A percentile compares a stretch with the other conserved stretches of the same genome.
These are phyloP conservation scores for Drosophila tsacasi DNA, from an alignment of 1,140 invertebrate species.

Conservation along the genomic window DNA sequence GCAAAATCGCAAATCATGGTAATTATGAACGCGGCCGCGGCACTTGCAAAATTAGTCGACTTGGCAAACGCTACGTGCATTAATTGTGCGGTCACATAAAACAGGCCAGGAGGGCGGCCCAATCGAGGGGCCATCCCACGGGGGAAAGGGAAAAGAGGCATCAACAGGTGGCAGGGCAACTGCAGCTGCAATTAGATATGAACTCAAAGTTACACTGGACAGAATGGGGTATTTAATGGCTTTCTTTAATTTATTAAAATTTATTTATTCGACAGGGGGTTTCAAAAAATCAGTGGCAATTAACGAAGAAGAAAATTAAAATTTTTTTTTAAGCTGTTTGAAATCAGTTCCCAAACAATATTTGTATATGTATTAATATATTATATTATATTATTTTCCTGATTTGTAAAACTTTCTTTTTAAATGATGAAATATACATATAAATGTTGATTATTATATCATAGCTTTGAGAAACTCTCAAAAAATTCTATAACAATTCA, in stretches of 20 bases:
- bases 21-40: conserved; percentile 65
- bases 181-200: conserved; percentile 42
- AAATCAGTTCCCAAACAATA: too few relatives aligned
- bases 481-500: too few relatives aligned
- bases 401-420: too few relatives aligned
- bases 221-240: conserved; percentile 1
- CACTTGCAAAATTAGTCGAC: conserved; percentile 69
- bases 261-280: too few relatives aligned
- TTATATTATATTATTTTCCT: too few relatives aligned
- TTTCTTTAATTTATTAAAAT: background rate
- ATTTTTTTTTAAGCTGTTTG: too few relatives aligned
- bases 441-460: too few relatives aligned
- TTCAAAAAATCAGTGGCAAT: too few relatives aligned
- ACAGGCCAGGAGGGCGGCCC: conserved; percentile 23
- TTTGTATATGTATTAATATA: too few relatives aligned
- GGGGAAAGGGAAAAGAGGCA: conserved; percentile 5
- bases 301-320: too few relatives aligned
- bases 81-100: conserved; percentile 62
- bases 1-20: conserved; percentile 73
- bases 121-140: background rate
- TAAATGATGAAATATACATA: too few relatives aligned
- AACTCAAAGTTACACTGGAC: conserved; percentile 55
- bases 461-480: too few relatives aligned
- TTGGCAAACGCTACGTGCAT: conserved; percentile 60
- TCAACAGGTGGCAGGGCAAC: conserved; percentile 59